Conservation (phyloP, 2,113 vertebrate species). For the Vulpes lagopus region DNA sequence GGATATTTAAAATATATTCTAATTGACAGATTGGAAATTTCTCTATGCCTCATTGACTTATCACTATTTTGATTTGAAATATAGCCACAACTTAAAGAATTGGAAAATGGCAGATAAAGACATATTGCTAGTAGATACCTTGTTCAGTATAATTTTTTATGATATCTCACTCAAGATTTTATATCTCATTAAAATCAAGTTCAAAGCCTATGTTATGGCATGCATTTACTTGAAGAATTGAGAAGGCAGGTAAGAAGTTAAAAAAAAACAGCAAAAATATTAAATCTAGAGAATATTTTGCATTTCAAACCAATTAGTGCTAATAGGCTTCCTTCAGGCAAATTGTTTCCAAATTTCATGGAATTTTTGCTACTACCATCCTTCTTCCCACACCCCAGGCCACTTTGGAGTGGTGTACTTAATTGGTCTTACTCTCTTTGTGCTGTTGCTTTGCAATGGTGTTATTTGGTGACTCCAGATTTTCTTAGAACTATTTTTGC, state of each 20-base stretch:
- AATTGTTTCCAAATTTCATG: not conserved
- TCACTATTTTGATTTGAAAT: constrained; percentile 24
- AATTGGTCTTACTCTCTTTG: not conserved
- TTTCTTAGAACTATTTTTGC: constrained; percentile 37
- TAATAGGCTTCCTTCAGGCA: constrained; percentile 27
- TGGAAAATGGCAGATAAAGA: not conserved
- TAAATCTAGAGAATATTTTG: constrained; percentile 24
- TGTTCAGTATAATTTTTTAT: not conserved
- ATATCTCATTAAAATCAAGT: not conserved
- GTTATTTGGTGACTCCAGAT: not conserved
- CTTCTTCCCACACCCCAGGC: not conserved
- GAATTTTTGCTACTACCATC: not conserved
- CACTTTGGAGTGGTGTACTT: not conserved
- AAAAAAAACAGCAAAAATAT: constrained; percentile 15
- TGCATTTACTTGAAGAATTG: constrained; percentile 14
- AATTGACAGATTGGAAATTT: not conserved
- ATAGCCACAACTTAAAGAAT: not conserved
- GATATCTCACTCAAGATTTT: not conserved
- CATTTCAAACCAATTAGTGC: not conserved
- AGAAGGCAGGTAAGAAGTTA: not conserved
- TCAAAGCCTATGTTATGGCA: not conserved
- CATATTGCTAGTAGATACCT: not conserved
- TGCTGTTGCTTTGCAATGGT: not conserved
- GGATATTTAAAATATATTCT: constrained; percentile 33
- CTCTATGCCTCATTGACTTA: not conserved